Conservation (phyloP, 2,797 vertebrate genomes). For the Furcifer pardalis region DNA sequence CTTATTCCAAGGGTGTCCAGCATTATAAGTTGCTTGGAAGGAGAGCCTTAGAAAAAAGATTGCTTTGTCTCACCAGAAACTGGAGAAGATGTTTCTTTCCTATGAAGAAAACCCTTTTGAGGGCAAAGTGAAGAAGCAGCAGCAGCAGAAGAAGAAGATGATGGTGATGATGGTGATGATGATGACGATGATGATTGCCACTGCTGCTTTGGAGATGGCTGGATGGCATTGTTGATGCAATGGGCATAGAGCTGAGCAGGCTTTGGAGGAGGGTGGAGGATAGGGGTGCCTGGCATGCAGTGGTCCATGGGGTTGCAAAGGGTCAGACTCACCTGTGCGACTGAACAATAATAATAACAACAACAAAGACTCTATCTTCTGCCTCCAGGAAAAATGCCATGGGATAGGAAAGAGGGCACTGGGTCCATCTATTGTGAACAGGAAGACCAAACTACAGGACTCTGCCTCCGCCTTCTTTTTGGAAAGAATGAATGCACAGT, state of each 20-base stretch:
- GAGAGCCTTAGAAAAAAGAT: conserved; percentile 9
- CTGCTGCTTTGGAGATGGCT: too few species aligned
- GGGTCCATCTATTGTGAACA: not conserved
- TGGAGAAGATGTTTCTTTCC: not conserved
- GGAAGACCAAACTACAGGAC: not conserved
- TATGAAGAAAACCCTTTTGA: not conserved
- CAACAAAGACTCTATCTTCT: not conserved
- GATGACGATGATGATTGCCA: too few species aligned
- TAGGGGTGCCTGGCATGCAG: too few species aligned
- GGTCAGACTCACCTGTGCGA: too few species aligned
- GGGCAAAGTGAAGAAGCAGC: too few species aligned
- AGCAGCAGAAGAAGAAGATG: too few species aligned
- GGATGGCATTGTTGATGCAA: too few species aligned
- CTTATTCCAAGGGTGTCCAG: conserved; percentile 20
- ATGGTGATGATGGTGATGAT: too few species aligned
- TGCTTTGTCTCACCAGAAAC: not conserved
- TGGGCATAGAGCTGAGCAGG: too few species aligned
- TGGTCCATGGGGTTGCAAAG: too few species aligned
- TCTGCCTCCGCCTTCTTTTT: not conserved
- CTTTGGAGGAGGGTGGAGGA: too few species aligned
- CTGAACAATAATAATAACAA: too few species aligned
- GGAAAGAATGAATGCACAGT: not conserved
- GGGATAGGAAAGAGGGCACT: not conserved
- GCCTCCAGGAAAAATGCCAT: not conserved
- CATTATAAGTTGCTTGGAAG: conserved; percentile 1